phyloP scores from a whole-genome alignment of 2,888 invertebrate genomes.

The Sphecodes monilicornis region DNA sequence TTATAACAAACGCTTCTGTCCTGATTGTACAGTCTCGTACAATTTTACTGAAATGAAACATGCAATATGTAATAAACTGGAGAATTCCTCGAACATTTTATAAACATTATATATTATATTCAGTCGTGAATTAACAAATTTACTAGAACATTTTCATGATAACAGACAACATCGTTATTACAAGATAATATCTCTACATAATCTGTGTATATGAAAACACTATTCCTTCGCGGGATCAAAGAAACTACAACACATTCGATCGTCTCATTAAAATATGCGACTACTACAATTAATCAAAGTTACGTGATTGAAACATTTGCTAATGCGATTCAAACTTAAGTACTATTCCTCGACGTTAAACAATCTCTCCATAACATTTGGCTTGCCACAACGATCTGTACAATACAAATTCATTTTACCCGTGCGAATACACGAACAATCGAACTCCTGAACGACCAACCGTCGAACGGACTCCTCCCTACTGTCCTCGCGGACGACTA shows the following conservation, averaged over 20 bases:
- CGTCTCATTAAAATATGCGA: not conserved
- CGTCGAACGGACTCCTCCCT: not conserved
- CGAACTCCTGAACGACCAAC: constrained; percentile 64
- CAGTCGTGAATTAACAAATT: constrained; percentile 12
- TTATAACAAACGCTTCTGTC: no score
- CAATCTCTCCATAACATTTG: constrained; percentile 72
- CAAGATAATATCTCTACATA: not conserved
- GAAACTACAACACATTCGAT: not conserved
- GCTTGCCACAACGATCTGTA: constrained; percentile 69
- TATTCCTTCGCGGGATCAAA: not conserved
- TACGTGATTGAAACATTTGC: not conserved
- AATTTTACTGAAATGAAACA: not conserved
- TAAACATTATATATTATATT: not conserved
- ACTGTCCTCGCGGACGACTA: not conserved
- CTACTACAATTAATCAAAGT: not conserved
- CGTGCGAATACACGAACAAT: constrained; percentile 74
- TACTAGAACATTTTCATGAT: constrained; percentile 11
- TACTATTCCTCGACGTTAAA: constrained; percentile 45
- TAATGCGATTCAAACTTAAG: not conserved
- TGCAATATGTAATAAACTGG: not conserved
- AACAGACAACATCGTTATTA: constrained; percentile 20
- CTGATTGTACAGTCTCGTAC: not conserved
- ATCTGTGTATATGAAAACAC: not conserved
- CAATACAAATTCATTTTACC: constrained; percentile 67
- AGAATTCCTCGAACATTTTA: not conserved